Evolutionary conservation across 1,140 invertebrate genomes (phyloP), one percentile per base, ranked within the genome.

Genomic region (Dreissena rostriformis): DNA sequence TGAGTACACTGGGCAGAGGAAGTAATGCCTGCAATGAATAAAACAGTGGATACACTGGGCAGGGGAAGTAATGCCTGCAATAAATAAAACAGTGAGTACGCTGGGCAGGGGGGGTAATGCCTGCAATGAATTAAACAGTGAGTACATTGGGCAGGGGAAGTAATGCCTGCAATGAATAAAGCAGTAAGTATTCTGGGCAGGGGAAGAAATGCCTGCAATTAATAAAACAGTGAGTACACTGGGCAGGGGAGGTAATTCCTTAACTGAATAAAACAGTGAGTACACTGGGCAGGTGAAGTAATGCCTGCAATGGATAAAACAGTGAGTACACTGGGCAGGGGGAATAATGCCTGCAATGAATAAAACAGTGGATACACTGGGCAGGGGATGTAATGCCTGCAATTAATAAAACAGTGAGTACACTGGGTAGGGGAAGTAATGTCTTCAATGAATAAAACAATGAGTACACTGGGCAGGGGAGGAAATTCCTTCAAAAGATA

Each of bases 331-430:
- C 24, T 63, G 57, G 76, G 51, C 28, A 26, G 17, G 49, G 28
- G 39, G 8, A 39, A 8, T 39, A 5, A 39, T 8, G n/a, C n/a
- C n/a, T 2, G 39, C 39, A 5, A 39, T 39, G 2, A n/a, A n/a
- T n/a, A n/a, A n/a, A n/a, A n/a, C n/a, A n/a, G n/a, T n/a, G n/a
- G n/a, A n/a, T n/a, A n/a, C n/a, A n/a, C n/a, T n/a, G n/a, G n/a
- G n/a, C n/a, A n/a, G n/a, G n/a, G 74, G 98, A 99, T 93, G 94
- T 97, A 57, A 96, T 97, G 87, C 95, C 95, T 67, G 97, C 98
- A 90, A 94, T 96, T 17, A 95, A 96, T 88, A 97, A 97, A 93
- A 95, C 95, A 10, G 95, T 98, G 78, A 95, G 96, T 39, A 26
- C 77, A 29, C 24, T 63, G 57, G 76, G 51, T 22, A 26, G 17